Evolutionary conservation across 2,113 vertebrate species (phyloP).

Genomic region (Apodemus speciosus): DNA sequence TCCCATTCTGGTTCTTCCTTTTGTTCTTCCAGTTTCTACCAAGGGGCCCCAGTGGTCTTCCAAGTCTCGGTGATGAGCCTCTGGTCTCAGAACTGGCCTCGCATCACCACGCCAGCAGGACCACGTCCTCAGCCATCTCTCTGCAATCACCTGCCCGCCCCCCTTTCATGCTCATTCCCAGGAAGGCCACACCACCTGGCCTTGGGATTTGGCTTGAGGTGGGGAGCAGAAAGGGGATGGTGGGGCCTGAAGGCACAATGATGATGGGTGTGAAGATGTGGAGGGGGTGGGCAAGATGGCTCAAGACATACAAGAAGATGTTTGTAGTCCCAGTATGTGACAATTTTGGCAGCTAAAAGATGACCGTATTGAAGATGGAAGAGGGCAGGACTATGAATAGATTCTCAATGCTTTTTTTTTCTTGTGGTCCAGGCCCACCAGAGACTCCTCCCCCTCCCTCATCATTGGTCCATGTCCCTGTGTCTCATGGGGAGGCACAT

Average conservation of each 20-base stretch:
- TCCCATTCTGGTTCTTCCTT: slow-evolving; percentile 52
- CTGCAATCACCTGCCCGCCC: background rate
- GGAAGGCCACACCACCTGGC: slow-evolving; percentile 29
- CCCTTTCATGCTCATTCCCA: background rate
- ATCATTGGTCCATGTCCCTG: background rate
- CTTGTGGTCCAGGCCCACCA: slow-evolving; percentile 21
- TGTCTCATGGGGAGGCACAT: background rate
- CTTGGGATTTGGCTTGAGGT: slow-evolving; percentile 46
- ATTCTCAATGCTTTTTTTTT: background rate
- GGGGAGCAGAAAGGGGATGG: background rate
- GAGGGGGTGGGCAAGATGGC: background rate
- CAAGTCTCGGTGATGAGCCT: slow-evolving; percentile 79
- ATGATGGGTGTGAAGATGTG: background rate
- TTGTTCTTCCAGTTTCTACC: slow-evolving; percentile 79
- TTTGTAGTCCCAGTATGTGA: background rate
- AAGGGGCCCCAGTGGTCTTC: slow-evolving; percentile 71
- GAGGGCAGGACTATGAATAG: background rate
- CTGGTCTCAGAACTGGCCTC: slow-evolving; percentile 80
- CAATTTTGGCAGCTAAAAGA: slow-evolving; percentile 60
- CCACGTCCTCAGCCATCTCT: slow-evolving; percentile 40
- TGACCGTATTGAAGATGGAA: background rate
- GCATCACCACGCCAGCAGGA: slow-evolving; percentile 73
- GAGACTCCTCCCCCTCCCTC: background rate
- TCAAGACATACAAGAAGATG: background rate
- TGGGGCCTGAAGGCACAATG: background rate